Base-by-base conservation (phyloP, 2,888 invertebrate genomes). In the Thecophora atra region DNA sequence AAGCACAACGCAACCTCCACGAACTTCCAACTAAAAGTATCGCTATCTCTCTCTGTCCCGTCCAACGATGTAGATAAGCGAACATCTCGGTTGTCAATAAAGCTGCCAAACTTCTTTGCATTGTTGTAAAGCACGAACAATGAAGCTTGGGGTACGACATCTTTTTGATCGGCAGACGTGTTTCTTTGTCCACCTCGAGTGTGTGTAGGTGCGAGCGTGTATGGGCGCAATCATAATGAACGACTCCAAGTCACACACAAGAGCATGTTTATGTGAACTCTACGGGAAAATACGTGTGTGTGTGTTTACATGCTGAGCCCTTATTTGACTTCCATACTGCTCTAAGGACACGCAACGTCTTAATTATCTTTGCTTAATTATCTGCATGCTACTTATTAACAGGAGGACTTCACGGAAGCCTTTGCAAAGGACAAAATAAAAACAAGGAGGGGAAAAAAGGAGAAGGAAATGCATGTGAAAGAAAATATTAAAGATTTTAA, bases 351-450 rank as follows among this genome's bases (percentile, higher is more conserved):
- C 56, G 70, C 62, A 28, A 24, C 26, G 47, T 51, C 65, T 58
- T 70, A 62, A 73, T 58, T 71, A 51, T 60, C 56, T 37, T 71
- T 62, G 28, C 37, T 63, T 62, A 70, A 60, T 70, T 70, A 70
- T 67, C 37, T 63, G 64, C 66, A 47, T 58, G 64, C 58, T 52
- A 42, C 70, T 74, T 64, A 70, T 51, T 70, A 62, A 74, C 72
- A 37, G 67, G 66, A 72, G 64, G 47, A 60, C 68, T 68, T 66
- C 65, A 62, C 62, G 72, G 72, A 72, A 72, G 72, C 56, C 30
- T 15, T 56, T 47, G 37, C 62, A 52, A n/a, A 47, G 71, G 51
- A 67, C 68, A 71, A 67, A 67, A 67, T 67, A 67, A 56, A 60
- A 67, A 70, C 54, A 42, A 52, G 56, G 64, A 51, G 1, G 3